Percentiles rank a stretch among this genome's conserved stretches.
These are phyloP conservation scores for Erythrolamprus reginae DNA, from an alignment of 2,113 vertebrate species.

Conservation along the genomic window DNA sequence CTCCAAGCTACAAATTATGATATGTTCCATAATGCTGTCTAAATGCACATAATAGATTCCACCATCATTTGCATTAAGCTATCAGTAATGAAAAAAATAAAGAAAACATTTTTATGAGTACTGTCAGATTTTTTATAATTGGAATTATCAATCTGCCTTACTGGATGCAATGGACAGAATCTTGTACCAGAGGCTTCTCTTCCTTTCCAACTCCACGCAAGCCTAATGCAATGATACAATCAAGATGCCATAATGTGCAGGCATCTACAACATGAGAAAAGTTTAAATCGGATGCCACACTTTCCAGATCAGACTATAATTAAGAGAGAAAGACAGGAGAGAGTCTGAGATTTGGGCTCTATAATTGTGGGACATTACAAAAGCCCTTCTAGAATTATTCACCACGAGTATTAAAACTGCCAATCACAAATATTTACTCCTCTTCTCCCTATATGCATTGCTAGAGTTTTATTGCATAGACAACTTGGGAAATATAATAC, in stretches of 20 bases:
- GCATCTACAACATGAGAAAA: neutral
- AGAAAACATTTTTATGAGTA: neutral
- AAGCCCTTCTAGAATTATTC: neutral
- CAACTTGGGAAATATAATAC: neutral
- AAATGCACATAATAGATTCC: neutral
- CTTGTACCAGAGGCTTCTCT: neutral
- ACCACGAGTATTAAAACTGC: neutral
- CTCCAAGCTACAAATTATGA: neutral
- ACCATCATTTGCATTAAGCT: neutral
- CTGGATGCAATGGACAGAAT: neutral
- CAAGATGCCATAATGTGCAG: neutral
- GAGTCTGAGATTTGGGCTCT: neutral
- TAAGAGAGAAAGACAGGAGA: neutral
- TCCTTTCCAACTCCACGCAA: neutral
- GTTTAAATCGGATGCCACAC: neutral
- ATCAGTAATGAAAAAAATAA: neutral
- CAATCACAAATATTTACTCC: neutral
- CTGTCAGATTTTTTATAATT: neutral
- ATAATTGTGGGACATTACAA: neutral
- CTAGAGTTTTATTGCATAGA: neutral
- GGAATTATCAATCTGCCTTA: neutral
- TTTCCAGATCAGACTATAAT: neutral
- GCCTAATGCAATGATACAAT: neutral
- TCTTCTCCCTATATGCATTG: neutral
- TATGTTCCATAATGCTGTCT: neutral